Evolutionary conservation across 2,888 invertebrate genomes (phyloP).

Genomic region (Erebia epiphron): DNA sequence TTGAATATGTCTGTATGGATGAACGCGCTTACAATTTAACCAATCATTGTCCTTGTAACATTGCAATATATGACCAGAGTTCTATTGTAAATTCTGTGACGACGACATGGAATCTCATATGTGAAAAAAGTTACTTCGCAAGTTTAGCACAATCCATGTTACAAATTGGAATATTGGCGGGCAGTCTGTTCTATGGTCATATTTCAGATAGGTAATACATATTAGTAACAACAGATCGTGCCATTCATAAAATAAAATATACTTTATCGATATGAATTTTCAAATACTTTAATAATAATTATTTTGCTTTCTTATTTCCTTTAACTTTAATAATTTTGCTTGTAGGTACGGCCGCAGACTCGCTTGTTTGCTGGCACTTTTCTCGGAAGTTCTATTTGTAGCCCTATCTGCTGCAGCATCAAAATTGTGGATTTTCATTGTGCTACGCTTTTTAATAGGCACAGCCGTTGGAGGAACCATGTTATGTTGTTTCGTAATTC

Average conservation of each 20-base stretch:
- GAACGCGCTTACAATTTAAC: slow-evolving; percentile 58
- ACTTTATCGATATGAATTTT: no score
- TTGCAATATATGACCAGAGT: slow-evolving; percentile 79
- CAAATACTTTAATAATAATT: no score
- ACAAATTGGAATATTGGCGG: slow-evolving; percentile 81
- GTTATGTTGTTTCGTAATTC: slow-evolving; percentile 85
- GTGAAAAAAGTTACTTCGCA: slow-evolving; percentile 76
- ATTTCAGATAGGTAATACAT: slow-evolving; percentile 71
- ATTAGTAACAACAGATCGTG: no score
- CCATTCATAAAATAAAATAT: no score
- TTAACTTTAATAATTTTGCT: slow-evolving; percentile 31
- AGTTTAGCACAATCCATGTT: slow-evolving; percentile 81
- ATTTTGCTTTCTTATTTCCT: no score
- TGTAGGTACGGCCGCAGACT: slow-evolving; percentile 85
- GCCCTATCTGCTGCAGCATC: slow-evolving; percentile 80
- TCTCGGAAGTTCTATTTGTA: slow-evolving; percentile 82
- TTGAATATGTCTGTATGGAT: slow-evolving; percentile 74
- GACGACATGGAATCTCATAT: slow-evolving; percentile 84
- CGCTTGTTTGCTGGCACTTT: slow-evolving; percentile 82
- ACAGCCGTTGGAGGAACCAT: slow-evolving; percentile 85
- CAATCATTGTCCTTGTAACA: slow-evolving; percentile 67
- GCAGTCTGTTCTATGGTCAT: slow-evolving; percentile 80
- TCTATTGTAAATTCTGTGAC: slow-evolving; percentile 81
- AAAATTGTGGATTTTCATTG: slow-evolving; percentile 83
- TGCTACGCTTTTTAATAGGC: slow-evolving; percentile 83